A percentile compares a stretch with the other conserved stretches of the same genome.
Conservation (phyloP, 2,888 invertebrate genomes). For the Tenodera sinensis region DNA sequence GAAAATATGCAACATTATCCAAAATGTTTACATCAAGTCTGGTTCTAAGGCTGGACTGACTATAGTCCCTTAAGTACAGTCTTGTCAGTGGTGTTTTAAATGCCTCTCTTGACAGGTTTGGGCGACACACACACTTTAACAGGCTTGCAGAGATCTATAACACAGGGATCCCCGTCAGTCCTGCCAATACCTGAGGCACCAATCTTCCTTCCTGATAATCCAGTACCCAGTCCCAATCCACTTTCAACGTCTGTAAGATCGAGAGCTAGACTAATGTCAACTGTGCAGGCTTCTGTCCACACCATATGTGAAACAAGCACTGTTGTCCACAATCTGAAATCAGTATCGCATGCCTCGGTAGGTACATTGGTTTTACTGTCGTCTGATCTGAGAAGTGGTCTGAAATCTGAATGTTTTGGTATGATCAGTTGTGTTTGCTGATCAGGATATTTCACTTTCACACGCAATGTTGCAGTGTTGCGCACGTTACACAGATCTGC, state of each 20-base stretch:
- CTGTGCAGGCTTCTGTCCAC: slow-evolving; percentile 88
- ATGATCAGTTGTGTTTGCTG: slow-evolving; percentile 79
- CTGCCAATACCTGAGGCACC: slow-evolving; percentile 2
- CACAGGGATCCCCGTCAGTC: slow-evolving; percentile 51
- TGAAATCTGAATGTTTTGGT: slow-evolving; percentile 73
- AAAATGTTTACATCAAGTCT: too few relatives aligned
- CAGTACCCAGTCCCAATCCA: slow-evolving; percentile 29
- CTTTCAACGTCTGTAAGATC: slow-evolving; percentile 61
- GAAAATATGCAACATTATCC: too few relatives aligned
- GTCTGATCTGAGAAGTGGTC: slow-evolving; percentile 54
- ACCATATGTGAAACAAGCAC: slow-evolving; percentile 87
- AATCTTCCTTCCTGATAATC: neutral
- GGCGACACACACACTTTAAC: slow-evolving; percentile 84
- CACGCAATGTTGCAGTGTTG: slow-evolving; percentile 67
- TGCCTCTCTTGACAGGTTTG: slow-evolving; percentile 80
- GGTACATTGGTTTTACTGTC: slow-evolving; percentile 43
- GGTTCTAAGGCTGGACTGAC: too few relatives aligned
- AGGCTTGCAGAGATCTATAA: slow-evolving; percentile 79
- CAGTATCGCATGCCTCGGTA: slow-evolving; percentile 42
- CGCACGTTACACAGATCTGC: slow-evolving; percentile 80
- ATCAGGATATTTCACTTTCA: slow-evolving; percentile 90
- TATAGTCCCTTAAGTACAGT: too few relatives aligned
- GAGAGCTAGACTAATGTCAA: slow-evolving; percentile 80
- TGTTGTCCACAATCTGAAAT: slow-evolving; percentile 74
- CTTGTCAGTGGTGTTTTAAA: slow-evolving; percentile 43